Percentiles rank a stretch among this genome's conserved stretches.
phyloP scores from a whole-genome alignment of 2,888 invertebrate genomes.

The Villa cingulata region DNA sequence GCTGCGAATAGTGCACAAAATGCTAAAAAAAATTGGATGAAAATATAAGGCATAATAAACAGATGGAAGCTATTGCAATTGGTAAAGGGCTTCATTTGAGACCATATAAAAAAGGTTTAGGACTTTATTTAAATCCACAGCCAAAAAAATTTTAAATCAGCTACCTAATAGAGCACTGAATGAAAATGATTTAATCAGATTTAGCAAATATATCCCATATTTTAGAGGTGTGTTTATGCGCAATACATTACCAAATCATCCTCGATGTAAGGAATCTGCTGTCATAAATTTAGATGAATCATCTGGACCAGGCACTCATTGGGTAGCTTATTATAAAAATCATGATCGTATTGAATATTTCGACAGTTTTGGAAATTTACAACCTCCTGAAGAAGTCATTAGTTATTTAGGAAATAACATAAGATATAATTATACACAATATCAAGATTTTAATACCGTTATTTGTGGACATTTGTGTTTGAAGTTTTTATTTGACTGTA shows the following conservation, averaged over 20 bases:
- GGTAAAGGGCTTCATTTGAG: conserved; percentile 25
- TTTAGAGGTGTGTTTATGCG: conserved; percentile 27
- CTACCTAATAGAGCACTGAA: conserved; percentile 16
- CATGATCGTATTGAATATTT: too few species aligned
- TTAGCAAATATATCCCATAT: conserved; percentile 20
- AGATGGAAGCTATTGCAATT: conserved; percentile 28
- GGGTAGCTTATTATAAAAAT: too few species aligned
- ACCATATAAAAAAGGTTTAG: conserved; percentile 22
- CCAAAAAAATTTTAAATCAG: conserved; percentile 20
- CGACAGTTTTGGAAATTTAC: too few species aligned
- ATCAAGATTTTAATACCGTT: conserved; percentile 17
- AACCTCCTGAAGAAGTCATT: conserved; percentile 19
- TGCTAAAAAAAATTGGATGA: conserved; percentile 22
- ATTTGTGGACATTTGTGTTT: conserved; percentile 23
- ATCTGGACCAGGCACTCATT: too few species aligned
- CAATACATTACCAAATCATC: too few species aligned
- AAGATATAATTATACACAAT: conserved; percentile 19
- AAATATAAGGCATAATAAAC: conserved; percentile 25
- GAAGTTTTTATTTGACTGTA: conserved; percentile 16
- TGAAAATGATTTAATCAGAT: conserved; percentile 21
- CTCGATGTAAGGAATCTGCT: too few species aligned
- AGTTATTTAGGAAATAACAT: conserved; percentile 15
- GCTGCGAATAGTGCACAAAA: conserved; percentile 24
- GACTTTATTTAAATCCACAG: conserved; percentile 4
- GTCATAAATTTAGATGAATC: too few species aligned